phyloP scores from a whole-genome alignment of 2,888 invertebrate species.

The Apotomis turbidana region DNA sequence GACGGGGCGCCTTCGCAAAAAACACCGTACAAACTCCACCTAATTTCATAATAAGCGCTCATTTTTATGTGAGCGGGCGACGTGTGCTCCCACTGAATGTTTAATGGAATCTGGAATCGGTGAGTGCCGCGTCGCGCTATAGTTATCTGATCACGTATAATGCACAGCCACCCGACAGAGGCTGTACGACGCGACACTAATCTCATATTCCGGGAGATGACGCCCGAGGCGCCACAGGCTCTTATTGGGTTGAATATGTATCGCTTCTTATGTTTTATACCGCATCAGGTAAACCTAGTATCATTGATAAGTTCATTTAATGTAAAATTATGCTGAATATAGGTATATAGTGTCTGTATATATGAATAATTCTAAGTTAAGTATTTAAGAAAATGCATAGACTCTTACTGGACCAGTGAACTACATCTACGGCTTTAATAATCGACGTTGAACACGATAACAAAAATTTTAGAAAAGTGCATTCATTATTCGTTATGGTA shows the following conservation, averaged over 20 bases:
- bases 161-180: slow-evolving; percentile 53
- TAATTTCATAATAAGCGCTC: slow-evolving; percentile 83
- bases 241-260: slow-evolving; percentile 60
- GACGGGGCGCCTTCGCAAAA: slow-evolving; percentile 68
- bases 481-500: too few species aligned
- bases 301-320: not conserved
- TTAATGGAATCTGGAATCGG: slow-evolving; percentile 73
- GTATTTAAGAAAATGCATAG: too few species aligned
- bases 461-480: too few species aligned
- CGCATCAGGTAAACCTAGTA: not conserved
- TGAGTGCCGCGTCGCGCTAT: slow-evolving; percentile 54
- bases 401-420: too few species aligned
- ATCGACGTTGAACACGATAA: too few species aligned
- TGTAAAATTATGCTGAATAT: not conserved
- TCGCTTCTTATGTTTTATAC: slow-evolving; percentile 38
- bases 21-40: slow-evolving; percentile 69
- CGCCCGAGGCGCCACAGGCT: slow-evolving; percentile 67
- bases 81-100: slow-evolving; percentile 73
- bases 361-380: too few species aligned
- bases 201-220: slow-evolving; percentile 74
- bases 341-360: too few species aligned
- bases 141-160: slow-evolving; percentile 64
- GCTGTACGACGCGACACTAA: slow-evolving; percentile 66
- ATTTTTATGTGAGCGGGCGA: slow-evolving; percentile 79
- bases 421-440: too few species aligned